These are phyloP conservation scores for Rotaria sp. DNA, from an alignment of 2,888 invertebrate species.

Conservation along the genomic window DNA sequence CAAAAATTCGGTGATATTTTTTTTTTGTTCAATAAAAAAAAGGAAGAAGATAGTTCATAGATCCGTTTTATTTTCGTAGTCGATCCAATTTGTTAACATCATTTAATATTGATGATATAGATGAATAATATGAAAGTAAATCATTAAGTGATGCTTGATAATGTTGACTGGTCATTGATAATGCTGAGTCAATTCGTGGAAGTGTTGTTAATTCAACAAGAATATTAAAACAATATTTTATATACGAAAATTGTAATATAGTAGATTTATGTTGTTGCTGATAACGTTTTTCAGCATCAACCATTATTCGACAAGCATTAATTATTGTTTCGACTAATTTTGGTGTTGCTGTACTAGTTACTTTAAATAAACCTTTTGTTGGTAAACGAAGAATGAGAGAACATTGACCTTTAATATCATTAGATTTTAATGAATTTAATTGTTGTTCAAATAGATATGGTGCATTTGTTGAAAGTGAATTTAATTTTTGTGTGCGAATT, in stretches of 20 bases:
- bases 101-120: background rate
- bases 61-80: background rate
- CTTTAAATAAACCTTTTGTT: background rate
- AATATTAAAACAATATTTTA: background rate
- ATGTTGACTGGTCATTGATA: background rate
- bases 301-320: background rate
- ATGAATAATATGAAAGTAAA: background rate
- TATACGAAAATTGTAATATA: background rate
- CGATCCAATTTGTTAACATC: background rate
- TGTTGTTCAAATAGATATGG: conserved; percentile 1
- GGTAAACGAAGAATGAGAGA: background rate
- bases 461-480: background rate
- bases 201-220: background rate
- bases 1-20: background rate
- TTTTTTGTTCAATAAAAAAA: background rate
- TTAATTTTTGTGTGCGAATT: background rate
- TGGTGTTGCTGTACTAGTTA: background rate
- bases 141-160: background rate
- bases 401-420: background rate
- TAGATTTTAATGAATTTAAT: background rate
- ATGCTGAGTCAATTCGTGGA: background rate
- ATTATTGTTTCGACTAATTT: background rate
- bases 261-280: background rate
- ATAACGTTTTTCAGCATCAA: background rate
- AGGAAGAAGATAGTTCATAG: background rate